Percentiles rank a stretch among this genome's conserved stretches.
These are phyloP conservation scores for Festucalex cinctus DNA, from an alignment of 2,113 vertebrate genomes.

Conservation along the genomic window DNA sequence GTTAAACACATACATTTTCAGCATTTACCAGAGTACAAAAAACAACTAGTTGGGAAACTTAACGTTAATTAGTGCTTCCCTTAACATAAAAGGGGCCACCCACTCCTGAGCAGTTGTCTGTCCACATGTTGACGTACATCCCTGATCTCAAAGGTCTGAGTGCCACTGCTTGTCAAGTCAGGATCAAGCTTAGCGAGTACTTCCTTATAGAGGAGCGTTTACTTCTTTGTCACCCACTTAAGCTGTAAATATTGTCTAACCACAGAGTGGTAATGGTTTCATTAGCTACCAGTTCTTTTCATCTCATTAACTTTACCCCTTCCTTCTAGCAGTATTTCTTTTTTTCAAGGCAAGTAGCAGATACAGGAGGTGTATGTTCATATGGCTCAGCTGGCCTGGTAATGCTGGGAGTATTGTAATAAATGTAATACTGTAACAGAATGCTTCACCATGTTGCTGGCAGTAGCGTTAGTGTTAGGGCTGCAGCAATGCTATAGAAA, in stretches of 20 bases:
- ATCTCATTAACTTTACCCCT: no score
- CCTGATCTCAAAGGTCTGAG: constrained; percentile 35
- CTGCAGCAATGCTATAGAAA: no score
- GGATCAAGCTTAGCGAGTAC: constrained; percentile 19
- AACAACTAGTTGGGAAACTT: background rate
- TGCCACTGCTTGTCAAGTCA: constrained; percentile 31
- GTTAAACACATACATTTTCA: constrained; percentile 4
- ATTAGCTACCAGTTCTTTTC: background rate
- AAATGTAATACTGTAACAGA: background rate
- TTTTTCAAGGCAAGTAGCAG: background rate
- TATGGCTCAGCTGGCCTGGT: background rate
- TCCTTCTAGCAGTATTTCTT: background rate
- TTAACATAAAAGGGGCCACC: constrained; percentile 14
- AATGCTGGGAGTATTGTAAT: background rate
- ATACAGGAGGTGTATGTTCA: background rate
- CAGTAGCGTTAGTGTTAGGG: no score
- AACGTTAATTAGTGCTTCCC: background rate
- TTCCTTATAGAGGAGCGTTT: constrained; percentile 23
- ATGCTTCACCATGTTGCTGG: background rate
- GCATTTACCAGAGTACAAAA: background rate
- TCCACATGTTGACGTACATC: constrained; percentile 41
- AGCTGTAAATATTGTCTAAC: constrained; percentile 5
- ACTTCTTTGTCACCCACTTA: background rate
- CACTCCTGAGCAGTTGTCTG: constrained; percentile 34
- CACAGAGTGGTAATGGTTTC: background rate